These are phyloP conservation scores for Chloebia gouldiae DNA, from an alignment of 2,113 vertebrate genomes.

Conservation along the genomic window DNA sequence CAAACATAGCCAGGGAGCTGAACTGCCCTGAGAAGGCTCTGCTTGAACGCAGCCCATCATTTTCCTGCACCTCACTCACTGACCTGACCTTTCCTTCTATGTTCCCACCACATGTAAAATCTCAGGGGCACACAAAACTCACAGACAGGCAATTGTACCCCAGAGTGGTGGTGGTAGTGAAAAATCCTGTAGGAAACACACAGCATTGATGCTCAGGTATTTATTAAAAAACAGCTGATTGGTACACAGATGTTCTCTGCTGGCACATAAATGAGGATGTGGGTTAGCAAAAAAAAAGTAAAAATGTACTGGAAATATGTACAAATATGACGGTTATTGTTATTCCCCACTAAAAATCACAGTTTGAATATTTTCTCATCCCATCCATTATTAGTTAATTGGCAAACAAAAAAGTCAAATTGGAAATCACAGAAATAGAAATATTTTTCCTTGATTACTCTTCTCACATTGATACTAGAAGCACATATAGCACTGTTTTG, in stretches of 20 bases:
- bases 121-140: not conserved
- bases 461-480: not conserved
- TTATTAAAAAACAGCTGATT: not conserved
- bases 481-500: not conserved
- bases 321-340: not conserved
- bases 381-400: not conserved
- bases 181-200: not conserved
- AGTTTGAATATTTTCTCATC: not conserved
- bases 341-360: not conserved
- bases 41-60: not conserved
- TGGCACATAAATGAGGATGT: not conserved
- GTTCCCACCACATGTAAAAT: not conserved
- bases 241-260: not conserved
- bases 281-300: not conserved
- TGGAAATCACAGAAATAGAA: not conserved
- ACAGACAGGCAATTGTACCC: not conserved
- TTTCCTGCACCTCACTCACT: not conserved
- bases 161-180: no score
- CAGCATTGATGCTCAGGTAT: not conserved
- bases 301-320: not conserved
- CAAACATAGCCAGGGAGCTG: not conserved
- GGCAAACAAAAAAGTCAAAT: not conserved
- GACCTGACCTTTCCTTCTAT: not conserved
- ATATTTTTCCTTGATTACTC: not conserved
- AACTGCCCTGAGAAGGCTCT: not conserved